phyloP scores from a whole-genome alignment of 2,888 invertebrate genomes.

The Branchellion lobata region DNA sequence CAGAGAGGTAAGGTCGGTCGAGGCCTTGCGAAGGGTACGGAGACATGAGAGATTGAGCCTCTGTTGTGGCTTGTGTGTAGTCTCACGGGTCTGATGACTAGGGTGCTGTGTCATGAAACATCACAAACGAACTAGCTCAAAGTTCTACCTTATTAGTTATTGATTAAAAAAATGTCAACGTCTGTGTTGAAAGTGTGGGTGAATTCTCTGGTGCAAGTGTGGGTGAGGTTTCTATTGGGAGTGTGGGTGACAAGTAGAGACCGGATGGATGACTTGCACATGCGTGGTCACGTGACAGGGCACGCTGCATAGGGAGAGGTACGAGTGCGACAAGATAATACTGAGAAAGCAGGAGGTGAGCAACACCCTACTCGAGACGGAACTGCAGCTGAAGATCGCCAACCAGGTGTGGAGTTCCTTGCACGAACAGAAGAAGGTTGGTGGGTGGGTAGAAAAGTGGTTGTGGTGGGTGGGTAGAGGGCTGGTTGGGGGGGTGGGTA shows the following conservation, averaged over 20 bases:
- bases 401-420: too few relatives aligned
- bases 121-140: too few relatives aligned
- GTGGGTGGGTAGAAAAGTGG: too few relatives aligned
- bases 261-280: too few relatives aligned
- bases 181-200: constrained; percentile 11
- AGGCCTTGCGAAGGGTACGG: too few relatives aligned
- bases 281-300: background rate
- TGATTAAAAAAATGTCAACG: background rate
- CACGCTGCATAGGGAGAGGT: constrained; percentile 28
- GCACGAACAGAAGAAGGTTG: too few relatives aligned
- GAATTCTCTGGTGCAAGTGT: background rate
- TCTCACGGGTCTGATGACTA: background rate
- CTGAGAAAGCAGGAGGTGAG: background rate
- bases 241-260: too few relatives aligned
- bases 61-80: background rate
- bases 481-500: too few relatives aligned
- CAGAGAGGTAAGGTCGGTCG: background rate
- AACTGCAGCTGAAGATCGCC: constrained; percentile 8
- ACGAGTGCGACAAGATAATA: constrained; percentile 32
- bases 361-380: background rate
- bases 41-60: too few relatives aligned
- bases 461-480: too few relatives aligned
- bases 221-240: background rate
- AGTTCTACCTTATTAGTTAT: too few relatives aligned
- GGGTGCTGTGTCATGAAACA: background rate